phyloP scores from a whole-genome alignment of 2,888 invertebrate genomes.

The Loripinus fragilis region DNA sequence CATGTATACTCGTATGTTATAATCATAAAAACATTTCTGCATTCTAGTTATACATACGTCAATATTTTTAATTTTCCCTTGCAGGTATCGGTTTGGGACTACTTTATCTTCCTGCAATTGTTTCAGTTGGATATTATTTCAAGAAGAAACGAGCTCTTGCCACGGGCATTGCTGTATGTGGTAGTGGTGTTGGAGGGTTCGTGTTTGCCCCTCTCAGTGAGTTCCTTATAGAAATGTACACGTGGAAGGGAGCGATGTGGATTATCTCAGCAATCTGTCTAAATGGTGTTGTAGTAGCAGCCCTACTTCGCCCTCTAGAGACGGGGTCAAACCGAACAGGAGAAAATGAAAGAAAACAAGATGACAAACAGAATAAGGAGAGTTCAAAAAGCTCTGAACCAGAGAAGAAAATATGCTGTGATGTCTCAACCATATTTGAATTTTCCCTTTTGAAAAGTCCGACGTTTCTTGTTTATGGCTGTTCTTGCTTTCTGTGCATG shows the following conservation, averaged over 20 bases:
- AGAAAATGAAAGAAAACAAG: no score
- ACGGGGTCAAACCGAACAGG: no score
- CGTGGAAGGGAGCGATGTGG: slow-evolving; percentile 91
- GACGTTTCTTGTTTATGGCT: no score
- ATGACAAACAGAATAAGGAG: no score
- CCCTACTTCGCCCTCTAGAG: slow-evolving; percentile 91
- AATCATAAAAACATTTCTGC: no score
- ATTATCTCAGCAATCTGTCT: slow-evolving; percentile 92
- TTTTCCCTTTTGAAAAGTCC: no score
- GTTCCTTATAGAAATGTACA: slow-evolving; percentile 86
- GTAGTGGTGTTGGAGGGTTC: slow-evolving; percentile 91
- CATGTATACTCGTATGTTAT: no score
- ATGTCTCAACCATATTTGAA: no score
- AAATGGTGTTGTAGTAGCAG: slow-evolving; percentile 90
- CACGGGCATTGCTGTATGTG: slow-evolving; percentile 9
- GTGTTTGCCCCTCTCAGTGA: slow-evolving; percentile 92
- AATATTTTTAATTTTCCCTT: not conserved
- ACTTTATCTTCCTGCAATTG: slow-evolving; percentile 96
- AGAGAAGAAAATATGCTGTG: no score
- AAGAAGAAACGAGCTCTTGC: no score
- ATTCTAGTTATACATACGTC: not conserved
- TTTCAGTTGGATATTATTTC: slow-evolving; percentile 98
- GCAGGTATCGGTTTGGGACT: slow-evolving; percentile 96
- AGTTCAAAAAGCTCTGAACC: no score
- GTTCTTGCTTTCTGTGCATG: no score